Evolutionary conservation across 2,888 invertebrate genomes (phyloP).

Genomic region (Merodon equestris): DNA sequence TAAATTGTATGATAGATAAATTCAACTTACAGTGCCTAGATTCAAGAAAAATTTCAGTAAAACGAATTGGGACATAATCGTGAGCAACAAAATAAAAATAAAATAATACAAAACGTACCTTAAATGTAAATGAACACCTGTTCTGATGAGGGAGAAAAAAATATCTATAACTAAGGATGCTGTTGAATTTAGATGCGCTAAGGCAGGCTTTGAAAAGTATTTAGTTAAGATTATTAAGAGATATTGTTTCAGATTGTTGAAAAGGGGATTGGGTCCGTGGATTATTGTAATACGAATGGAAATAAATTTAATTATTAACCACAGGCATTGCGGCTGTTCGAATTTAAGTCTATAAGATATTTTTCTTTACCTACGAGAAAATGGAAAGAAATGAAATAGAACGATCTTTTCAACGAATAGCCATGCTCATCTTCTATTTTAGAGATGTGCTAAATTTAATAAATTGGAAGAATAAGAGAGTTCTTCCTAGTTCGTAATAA

Average conservation of each 20-base stretch:
- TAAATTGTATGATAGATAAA: slow-evolving; percentile 29
- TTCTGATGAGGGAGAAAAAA: slow-evolving; percentile 22
- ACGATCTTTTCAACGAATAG: too few species aligned
- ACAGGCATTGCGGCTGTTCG: slow-evolving; percentile 7
- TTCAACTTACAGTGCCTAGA: slow-evolving; percentile 65
- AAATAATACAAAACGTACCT: slow-evolving; percentile 52
- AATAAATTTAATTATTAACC: slow-evolving; percentile 49
- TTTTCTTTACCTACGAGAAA: not conserved
- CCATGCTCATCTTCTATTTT: too few species aligned
- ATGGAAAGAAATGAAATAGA: not conserved
- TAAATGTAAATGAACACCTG: slow-evolving; percentile 45
- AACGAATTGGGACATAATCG: slow-evolving; percentile 34
- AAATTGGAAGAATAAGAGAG: too few species aligned
- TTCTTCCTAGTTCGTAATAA: too few species aligned
- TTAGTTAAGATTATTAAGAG: not conserved
- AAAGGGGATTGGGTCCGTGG: slow-evolving; percentile 5
- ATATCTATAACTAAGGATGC: slow-evolving; percentile 27
- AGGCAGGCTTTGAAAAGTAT: not conserved
- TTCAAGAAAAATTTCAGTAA: slow-evolving; percentile 46
- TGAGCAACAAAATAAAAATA: slow-evolving; percentile 7
- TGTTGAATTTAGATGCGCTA: slow-evolving; percentile 30
- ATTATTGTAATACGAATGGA: slow-evolving; percentile 28
- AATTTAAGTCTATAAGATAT: not conserved
- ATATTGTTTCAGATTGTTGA: not conserved
- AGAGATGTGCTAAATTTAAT: too few species aligned